phyloP scores from a whole-genome alignment of 2,888 invertebrate species.

The Drosophila greeni region DNA sequence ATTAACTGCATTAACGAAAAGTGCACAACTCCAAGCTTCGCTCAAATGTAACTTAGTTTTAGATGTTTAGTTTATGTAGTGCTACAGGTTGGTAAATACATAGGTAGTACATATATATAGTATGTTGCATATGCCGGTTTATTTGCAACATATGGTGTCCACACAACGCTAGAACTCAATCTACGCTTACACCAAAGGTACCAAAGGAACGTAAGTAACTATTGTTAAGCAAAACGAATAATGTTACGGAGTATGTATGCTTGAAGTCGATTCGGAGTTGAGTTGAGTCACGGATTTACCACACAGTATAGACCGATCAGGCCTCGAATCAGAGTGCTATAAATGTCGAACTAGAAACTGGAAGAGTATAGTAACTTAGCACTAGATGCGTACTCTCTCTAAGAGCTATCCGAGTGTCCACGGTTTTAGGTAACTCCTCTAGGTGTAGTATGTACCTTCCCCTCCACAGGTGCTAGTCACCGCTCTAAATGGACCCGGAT shows the following conservation, averaged over 20 bases:
- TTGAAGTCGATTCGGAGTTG: constrained; percentile 26
- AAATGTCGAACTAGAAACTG: not conserved
- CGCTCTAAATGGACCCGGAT: constrained; percentile 5
- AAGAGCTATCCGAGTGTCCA: not conserved
- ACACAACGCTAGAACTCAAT: constrained; percentile 40
- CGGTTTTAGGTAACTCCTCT: constrained; percentile 1
- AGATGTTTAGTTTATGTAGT: constrained; percentile 8
- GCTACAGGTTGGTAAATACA: constrained; percentile 45
- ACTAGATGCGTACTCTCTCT: not conserved
- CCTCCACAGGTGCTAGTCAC: constrained; percentile 16
- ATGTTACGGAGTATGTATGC: constrained; percentile 27
- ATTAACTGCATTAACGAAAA: constrained; percentile 52
- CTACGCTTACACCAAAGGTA: constrained; percentile 43
- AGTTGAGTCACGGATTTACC: constrained; percentile 25
- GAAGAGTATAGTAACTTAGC: not conserved
- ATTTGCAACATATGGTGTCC: constrained; percentile 21
- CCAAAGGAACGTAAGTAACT: constrained; percentile 24
- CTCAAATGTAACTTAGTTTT: constrained; percentile 11
- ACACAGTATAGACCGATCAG: constrained; percentile 20
- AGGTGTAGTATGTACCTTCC: constrained; percentile 1
- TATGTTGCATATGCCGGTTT: constrained; percentile 20
- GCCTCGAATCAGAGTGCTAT: constrained; percentile 12
- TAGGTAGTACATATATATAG: constrained; percentile 37
- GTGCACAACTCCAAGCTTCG: constrained; percentile 49
- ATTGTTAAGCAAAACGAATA: constrained; percentile 36